Evolutionary conservation across 2,797 vertebrate species (phyloP).

Genomic region (Halcyon chelicuti): DNA sequence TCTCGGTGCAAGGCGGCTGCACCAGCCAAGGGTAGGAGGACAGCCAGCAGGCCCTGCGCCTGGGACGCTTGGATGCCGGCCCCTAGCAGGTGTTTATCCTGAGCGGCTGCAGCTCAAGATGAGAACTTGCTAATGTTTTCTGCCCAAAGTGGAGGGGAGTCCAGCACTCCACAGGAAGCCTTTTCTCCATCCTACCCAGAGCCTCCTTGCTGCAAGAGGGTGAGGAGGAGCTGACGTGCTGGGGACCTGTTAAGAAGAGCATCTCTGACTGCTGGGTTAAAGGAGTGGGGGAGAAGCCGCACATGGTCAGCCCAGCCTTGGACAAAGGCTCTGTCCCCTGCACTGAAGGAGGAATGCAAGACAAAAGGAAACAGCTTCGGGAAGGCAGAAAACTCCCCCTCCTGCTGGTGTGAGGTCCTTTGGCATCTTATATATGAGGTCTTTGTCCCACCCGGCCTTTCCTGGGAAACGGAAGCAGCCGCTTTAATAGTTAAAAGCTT

Average conservation of each 20-base stretch:
- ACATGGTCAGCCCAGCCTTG: background rate
- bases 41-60: background rate
- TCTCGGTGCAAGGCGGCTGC: background rate
- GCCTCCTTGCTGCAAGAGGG: background rate
- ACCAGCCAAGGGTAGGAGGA: background rate
- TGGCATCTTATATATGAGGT: background rate
- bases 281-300: background rate
- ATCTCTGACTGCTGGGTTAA: background rate
- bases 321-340: constrained; percentile 37
- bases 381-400: constrained; percentile 42
- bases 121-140: background rate
- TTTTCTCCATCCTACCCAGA: background rate
- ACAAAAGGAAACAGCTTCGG: constrained; percentile 11
- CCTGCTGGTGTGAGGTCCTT: constrained; percentile 50
- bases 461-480: constrained; percentile 32
- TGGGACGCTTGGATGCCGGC: background rate
- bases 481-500: constrained; percentile 3
- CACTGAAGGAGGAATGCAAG: constrained; percentile 23
- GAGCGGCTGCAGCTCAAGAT: background rate
- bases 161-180: background rate
- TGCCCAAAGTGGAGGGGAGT: background rate
- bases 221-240: background rate
- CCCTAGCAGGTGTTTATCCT: background rate
- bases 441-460: constrained; percentile 19
- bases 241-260: background rate